Evolutionary conservation across 2,113 vertebrate species (phyloP).

Genomic region (Platysternon megacephalum): DNA sequence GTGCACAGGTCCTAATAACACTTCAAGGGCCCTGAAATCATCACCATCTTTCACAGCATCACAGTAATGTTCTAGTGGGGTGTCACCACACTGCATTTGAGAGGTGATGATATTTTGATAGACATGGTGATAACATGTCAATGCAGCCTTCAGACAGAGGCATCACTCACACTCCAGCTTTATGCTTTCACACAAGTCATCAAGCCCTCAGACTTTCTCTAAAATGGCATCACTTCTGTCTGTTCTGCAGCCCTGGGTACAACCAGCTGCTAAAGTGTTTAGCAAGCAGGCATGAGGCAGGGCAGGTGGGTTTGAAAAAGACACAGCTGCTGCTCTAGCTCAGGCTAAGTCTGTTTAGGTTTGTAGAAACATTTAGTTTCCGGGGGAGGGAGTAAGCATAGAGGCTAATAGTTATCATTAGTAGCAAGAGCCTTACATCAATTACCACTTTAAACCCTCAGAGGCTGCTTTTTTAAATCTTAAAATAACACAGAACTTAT

Average conservation of each 20-base stretch:
- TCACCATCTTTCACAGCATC: not conserved
- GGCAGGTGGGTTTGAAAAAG: not conserved
- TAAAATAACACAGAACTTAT: not conserved
- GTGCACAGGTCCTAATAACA: no score
- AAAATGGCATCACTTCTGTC: not conserved
- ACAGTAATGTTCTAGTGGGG: not conserved
- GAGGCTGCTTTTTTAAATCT: rapidly evolving
- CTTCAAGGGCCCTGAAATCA: not conserved
- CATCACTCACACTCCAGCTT: rapidly evolving
- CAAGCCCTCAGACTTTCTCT: not conserved
- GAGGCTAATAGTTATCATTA: not conserved
- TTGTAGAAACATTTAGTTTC: not conserved
- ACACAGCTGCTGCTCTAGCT: not conserved
- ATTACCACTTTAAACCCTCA: not conserved
- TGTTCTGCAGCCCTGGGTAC: not conserved
- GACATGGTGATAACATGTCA: not conserved
- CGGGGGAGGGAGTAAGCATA: not conserved
- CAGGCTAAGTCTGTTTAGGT: not conserved
- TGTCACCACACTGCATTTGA: not conserved
- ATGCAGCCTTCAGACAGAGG: not conserved
- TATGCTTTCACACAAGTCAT: rapidly evolving
- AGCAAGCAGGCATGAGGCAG: not conserved
- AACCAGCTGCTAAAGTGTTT: not conserved
- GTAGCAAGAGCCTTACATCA: not conserved
- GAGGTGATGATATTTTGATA: not conserved